These are phyloP conservation scores for Hyperoplus immaculatus DNA, from an alignment of 2,797 vertebrate genomes.

Conservation along the genomic window DNA sequence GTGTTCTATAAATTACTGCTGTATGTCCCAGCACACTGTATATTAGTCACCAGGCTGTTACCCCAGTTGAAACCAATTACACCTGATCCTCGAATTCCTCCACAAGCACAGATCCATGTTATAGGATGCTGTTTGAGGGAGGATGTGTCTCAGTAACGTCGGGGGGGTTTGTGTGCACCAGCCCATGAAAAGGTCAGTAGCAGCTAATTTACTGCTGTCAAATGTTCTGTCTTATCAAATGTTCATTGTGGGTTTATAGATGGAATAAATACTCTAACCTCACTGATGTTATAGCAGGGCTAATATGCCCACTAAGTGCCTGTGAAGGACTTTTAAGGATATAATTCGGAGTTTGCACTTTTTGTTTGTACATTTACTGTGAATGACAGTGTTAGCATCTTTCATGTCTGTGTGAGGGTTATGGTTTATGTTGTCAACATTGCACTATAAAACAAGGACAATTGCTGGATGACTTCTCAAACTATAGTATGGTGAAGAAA, in stretches of 20 bases:
- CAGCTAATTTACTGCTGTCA: constrained; percentile 61
- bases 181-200: constrained; percentile 62
- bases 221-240: constrained; percentile 62
- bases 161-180: constrained; percentile 35
- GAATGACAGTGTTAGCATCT: constrained; percentile 17
- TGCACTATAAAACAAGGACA: constrained; percentile 16
- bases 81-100: constrained; percentile 46
- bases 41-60: constrained; percentile 31
- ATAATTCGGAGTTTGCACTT: constrained; percentile 31
- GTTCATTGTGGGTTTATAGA: constrained; percentile 53
- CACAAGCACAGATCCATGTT: constrained; percentile 39
- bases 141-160: constrained; percentile 48
- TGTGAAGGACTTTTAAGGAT: constrained; percentile 40
- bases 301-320: constrained; percentile 50
- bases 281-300: constrained; percentile 36
- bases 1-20: constrained; percentile 20
- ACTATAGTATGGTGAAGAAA: neutral
- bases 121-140: constrained; percentile 28
- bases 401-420: neutral
- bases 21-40: constrained; percentile 14
- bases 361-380: constrained; percentile 18
- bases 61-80: constrained; percentile 45
- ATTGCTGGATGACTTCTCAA: neutral
- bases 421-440: constrained; percentile 13
- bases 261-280: constrained; percentile 52